Percentiles rank a stretch among this genome's conserved stretches.
Evolutionary conservation across 2,888 invertebrate species (phyloP).

Genomic region (Eristalinus sepulchralis): DNA sequence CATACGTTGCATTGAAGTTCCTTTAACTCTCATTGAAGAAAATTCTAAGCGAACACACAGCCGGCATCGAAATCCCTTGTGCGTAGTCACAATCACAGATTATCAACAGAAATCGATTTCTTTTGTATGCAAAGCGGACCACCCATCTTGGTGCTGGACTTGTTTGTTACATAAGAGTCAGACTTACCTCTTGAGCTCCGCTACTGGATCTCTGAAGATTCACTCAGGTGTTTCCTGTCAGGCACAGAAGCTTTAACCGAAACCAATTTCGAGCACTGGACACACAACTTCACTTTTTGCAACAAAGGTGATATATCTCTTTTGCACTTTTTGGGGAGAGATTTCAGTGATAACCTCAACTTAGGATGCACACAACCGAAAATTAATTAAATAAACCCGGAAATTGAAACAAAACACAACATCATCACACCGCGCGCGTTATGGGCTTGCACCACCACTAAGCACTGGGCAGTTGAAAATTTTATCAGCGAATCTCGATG

Average conservation of each 20-base stretch:
- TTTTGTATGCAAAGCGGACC: background rate
- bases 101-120: background rate
- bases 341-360: constrained; percentile 18
- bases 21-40: background rate
- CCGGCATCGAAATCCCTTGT: background rate
- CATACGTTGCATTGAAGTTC: background rate
- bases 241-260: background rate
- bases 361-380: constrained; percentile 11
- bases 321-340: background rate
- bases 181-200: background rate
- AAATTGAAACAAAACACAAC: constrained; percentile 17
- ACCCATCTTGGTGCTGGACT: background rate
- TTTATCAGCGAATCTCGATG: constrained; percentile 49
- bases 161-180: background rate
- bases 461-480: background rate
- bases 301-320: background rate
- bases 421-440: background rate
- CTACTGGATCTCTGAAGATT: background rate
- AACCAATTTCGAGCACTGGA: background rate
- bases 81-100: background rate
- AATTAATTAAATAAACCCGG: constrained; percentile 16
- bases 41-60: background rate
- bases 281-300: background rate
- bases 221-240: background rate
- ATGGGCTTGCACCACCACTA: background rate